phyloP scores from a whole-genome alignment of 2,113 vertebrate genomes.

The Condylura cristata region DNA sequence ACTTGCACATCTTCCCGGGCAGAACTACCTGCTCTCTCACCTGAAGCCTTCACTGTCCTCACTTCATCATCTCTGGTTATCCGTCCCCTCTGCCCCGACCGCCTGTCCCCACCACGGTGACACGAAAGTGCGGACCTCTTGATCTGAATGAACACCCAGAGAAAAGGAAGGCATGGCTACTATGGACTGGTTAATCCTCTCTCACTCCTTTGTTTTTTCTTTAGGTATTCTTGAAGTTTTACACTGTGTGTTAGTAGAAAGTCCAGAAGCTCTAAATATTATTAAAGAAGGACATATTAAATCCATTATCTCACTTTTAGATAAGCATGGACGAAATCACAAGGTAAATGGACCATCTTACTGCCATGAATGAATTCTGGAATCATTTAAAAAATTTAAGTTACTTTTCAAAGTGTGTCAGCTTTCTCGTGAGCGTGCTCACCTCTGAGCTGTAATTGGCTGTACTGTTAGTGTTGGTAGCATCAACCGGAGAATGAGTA shows the following conservation, averaged over 20 bases:
- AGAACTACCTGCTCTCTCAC: neutral
- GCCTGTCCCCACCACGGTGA: neutral
- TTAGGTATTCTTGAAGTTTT: slow-evolving; percentile 97
- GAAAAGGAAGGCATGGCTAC: neutral
- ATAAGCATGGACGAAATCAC: slow-evolving; percentile 97
- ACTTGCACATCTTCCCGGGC: too few species aligned
- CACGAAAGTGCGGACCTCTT: neutral
- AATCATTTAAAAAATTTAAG: neutral
- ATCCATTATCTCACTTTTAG: slow-evolving; percentile 96
- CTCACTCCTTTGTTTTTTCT: neutral
- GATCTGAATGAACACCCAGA: neutral
- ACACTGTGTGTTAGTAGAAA: slow-evolving; percentile 97
- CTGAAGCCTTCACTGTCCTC: neutral
- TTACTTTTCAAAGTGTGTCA: neutral
- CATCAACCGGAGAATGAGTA: neutral
- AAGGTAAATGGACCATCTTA: slow-evolving; percentile 86
- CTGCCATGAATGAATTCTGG: neutral
- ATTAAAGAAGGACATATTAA: slow-evolving; percentile 99
- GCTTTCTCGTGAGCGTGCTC: neutral
- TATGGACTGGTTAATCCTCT: neutral
- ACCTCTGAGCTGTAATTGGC: neutral
- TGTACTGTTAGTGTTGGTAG: accelerated
- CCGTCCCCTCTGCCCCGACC: neutral
- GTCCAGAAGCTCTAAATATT: slow-evolving; percentile 97
- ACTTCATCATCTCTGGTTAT: neutral